Percentiles rank a stretch among this genome's conserved stretches.
Conservation (phyloP, 2,888 invertebrate genomes). For the Chydorus sphaericus region DNA sequence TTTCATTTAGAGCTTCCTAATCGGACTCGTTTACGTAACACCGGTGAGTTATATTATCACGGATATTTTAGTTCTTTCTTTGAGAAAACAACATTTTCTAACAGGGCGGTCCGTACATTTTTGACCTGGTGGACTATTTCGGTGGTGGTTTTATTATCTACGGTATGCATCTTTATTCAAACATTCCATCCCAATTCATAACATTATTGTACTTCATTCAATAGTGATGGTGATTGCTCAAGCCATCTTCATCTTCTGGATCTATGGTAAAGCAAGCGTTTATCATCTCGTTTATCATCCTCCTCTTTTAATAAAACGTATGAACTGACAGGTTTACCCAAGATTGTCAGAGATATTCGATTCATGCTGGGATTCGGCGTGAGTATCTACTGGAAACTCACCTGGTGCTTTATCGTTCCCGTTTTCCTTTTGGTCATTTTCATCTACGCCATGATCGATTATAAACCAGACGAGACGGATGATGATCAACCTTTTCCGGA, state of each 20-base stretch:
- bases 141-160: slow-evolving; percentile 45
- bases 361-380: slow-evolving; percentile 49
- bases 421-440: slow-evolving; percentile 24
- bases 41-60: slow-evolving; percentile 38
- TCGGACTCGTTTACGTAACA: slow-evolving; percentile 56
- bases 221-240: slow-evolving; percentile 46
- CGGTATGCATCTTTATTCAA: slow-evolving; percentile 25
- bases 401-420: slow-evolving; percentile 31
- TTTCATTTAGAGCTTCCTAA: slow-evolving; percentile 45
- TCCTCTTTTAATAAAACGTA: not conserved
- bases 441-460: slow-evolving; percentile 31
- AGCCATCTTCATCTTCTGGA: slow-evolving; percentile 39
- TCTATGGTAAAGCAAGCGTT: slow-evolving; percentile 38
- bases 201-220: not conserved
- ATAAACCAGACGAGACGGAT: slow-evolving; percentile 41
- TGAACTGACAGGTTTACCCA: slow-evolving; percentile 37
- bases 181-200: not conserved
- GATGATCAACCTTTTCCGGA: not conserved
- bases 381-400: slow-evolving; percentile 30
- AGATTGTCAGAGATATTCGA: slow-evolving; percentile 55
- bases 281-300: slow-evolving; percentile 18
- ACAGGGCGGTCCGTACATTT: slow-evolving; percentile 44
- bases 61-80: not conserved
- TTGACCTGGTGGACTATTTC: slow-evolving; percentile 43
- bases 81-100: not conserved